Conservation (phyloP, 37 sponge, comb jelly and placozoan genomes). For the Eunapius fragilis region DNA sequence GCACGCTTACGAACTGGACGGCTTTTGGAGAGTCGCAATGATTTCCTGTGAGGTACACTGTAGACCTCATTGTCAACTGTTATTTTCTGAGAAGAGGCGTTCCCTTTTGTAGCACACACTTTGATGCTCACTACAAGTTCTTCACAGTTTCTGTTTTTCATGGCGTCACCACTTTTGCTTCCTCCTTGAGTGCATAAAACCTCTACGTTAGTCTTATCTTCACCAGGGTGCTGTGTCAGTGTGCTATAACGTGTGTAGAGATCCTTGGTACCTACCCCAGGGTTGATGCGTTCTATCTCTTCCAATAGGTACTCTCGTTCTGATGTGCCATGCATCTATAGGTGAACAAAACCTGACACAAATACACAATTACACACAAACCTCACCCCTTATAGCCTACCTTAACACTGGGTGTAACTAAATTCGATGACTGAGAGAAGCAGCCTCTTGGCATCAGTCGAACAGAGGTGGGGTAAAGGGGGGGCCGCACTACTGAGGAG, state of each 20-base stretch:
- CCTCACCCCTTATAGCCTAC: background rate
- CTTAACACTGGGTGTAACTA: background rate
- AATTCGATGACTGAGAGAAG: background rate
- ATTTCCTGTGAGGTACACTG: background rate
- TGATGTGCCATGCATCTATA: background rate
- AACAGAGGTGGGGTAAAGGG: background rate
- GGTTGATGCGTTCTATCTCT: background rate
- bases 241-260: background rate
- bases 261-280: background rate
- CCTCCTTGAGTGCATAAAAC: background rate
- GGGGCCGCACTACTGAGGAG: too few species aligned
- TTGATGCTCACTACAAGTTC: background rate
- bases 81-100: background rate
- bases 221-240: background rate
- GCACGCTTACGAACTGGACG: background rate
- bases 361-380: background rate
- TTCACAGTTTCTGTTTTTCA: background rate
- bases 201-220: background rate
- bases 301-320: background rate
- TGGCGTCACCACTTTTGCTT: too few species aligned
- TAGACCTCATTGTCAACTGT: background rate
- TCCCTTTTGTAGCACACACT: background rate
- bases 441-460: background rate
- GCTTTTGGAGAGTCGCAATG: slow-evolving; percentile 6
- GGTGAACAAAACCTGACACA: too few species aligned